Conservation (phyloP, 2,113 vertebrate species). For the mouse (Mus musculus) region GRCm39 chr7:91232001-91232500, state of each 20-base stretch:
- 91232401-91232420: background rate
- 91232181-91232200: background rate
- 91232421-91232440: background rate
- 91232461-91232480: background rate
- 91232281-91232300: background rate
- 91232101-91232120: background rate
- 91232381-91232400: background rate
- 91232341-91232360: background rate
- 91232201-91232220: background rate
- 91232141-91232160: background rate
- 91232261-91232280: background rate
- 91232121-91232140: background rate
- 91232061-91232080: background rate
- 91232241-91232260: background rate
- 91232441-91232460: slow-evolving; percentile 9
- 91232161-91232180: background rate
- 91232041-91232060: background rate
- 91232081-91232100: background rate
- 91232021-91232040: background rate
- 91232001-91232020: background rate
- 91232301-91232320: background rate
- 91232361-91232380: background rate
- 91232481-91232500: background rate
- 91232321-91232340: background rate
- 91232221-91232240: background rate